Conservation (phyloP, 2,797 vertebrate species). For the Coluber constrictor region DNA sequence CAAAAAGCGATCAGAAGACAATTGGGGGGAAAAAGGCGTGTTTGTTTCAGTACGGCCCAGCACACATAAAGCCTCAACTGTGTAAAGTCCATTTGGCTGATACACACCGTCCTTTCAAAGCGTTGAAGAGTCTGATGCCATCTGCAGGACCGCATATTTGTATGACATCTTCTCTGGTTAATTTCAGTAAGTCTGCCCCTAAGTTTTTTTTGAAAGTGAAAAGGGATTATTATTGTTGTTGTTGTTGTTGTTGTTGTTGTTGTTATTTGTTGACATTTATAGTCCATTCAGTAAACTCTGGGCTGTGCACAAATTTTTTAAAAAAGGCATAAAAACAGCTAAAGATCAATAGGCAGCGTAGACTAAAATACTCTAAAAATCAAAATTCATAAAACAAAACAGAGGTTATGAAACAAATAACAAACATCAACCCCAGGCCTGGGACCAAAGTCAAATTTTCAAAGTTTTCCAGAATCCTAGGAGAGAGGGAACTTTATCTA, state of each 20-base stretch:
- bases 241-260: neutral
- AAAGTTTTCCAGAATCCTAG: neutral
- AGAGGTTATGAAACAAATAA: neutral
- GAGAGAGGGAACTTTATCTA: neutral
- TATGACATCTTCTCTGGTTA: slow-evolving; percentile 94
- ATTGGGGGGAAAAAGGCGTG: neutral
- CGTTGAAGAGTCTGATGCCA: slow-evolving; percentile 94
- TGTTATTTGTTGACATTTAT: neutral
- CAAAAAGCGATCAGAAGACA: neutral
- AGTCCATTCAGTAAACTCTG: neutral
- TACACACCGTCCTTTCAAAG: slow-evolving; percentile 89
- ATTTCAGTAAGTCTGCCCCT: slow-evolving; percentile 92
- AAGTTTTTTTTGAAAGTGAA: neutral
- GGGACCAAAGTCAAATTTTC: neutral
- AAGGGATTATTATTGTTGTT: neutral
- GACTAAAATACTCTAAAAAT: neutral
- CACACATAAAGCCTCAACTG: neutral
- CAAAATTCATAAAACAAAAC: neutral
- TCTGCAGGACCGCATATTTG: slow-evolving; percentile 97
- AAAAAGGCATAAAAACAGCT: neutral
- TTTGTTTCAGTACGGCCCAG: neutral
- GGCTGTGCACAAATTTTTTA: neutral
- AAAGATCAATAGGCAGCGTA: neutral
- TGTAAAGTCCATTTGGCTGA: neutral
- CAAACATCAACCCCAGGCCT: neutral